Base-by-base conservation (phyloP, 2,888 invertebrate genomes). In the Mesorhabditis sp. region DNA sequence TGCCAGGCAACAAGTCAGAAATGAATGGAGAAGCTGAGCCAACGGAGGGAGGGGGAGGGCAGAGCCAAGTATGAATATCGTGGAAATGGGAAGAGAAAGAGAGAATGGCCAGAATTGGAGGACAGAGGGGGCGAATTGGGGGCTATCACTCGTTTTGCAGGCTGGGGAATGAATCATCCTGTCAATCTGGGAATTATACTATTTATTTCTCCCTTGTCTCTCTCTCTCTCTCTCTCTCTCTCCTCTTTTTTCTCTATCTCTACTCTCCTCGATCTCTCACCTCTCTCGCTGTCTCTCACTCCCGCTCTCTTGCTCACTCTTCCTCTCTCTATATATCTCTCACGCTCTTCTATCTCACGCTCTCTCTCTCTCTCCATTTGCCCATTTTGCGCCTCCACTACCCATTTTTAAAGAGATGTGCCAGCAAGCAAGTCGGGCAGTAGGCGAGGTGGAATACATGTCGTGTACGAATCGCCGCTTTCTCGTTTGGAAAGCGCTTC, bases 41-140 rank as follows among this genome's bases (percentile, higher is more conserved):
- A 72, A 72, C 67, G 68, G 67, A 67, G 65, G 68, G 69, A 41
- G 45, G 50, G 43, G 5, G 61, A 6, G 65, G 67, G 43, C 42
- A 66, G 65, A 66, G 15, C 43, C 7, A 28, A 45, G 66, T 67
- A 65, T 42, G 66, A 67, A 69, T 67, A 67, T 62, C 66, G 43
- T 50, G 62, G 58, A 65, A 43, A 67, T 44, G 62, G 45, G 43
- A 41, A 43, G 67, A 50, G 63, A 64, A 63, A 65, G 69, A 68
- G 65, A 64, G 66, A 62, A 62, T 65, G n/a, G 13, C 13, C 61
- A 44, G 67, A 67, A 64, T 45, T 50, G 64, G 61, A 69, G 28
- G 65, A 62, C 10, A 45, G 5, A 69, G 67, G 61, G n/a, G 43
- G 61, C 50, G 61, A 10, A 62, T 10, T 13, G 6, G 43, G 58